Conservation (phyloP, 2,888 invertebrate species). For the Cheilosia vernalis region DNA sequence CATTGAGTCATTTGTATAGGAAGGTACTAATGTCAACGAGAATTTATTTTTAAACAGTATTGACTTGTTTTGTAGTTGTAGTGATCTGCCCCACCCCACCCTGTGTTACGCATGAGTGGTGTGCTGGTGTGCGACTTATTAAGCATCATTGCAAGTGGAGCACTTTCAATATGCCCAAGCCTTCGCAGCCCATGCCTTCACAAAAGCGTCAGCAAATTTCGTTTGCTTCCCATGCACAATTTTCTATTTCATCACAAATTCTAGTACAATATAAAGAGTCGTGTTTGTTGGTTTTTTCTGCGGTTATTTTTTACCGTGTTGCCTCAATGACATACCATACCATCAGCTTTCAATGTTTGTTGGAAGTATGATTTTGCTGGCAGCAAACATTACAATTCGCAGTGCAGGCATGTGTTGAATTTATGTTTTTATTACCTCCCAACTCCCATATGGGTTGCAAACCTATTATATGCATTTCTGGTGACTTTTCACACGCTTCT, state of each 20-base stretch:
- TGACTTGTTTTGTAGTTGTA: neutral
- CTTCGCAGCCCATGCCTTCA: no score
- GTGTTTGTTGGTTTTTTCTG: neutral
- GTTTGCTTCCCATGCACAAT: no score
- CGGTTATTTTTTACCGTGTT: neutral
- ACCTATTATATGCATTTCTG: neutral
- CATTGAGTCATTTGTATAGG: conserved; percentile 22
- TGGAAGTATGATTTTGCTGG: neutral
- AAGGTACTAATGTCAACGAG: conserved; percentile 1
- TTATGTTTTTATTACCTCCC: neutral
- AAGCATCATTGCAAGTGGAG: neutral
- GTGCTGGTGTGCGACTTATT: neutral
- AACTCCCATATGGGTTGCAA: neutral
- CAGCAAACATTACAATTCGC: neutral
- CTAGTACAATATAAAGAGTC: neutral
- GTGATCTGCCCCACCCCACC: neutral
- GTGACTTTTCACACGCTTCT: neutral
- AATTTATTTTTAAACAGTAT: conserved; percentile 5
- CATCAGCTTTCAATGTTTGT: neutral
- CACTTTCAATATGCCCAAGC: neutral
- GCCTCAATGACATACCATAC: neutral
- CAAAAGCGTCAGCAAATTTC: neutral
- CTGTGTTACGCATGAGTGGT: conserved; percentile 12
- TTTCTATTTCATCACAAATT: neutral
- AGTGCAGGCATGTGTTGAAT: neutral